Percentiles rank a stretch among this genome's conserved stretches.
Conservation (phyloP, 1,140 invertebrate genomes). For the Euschistus heros region DNA sequence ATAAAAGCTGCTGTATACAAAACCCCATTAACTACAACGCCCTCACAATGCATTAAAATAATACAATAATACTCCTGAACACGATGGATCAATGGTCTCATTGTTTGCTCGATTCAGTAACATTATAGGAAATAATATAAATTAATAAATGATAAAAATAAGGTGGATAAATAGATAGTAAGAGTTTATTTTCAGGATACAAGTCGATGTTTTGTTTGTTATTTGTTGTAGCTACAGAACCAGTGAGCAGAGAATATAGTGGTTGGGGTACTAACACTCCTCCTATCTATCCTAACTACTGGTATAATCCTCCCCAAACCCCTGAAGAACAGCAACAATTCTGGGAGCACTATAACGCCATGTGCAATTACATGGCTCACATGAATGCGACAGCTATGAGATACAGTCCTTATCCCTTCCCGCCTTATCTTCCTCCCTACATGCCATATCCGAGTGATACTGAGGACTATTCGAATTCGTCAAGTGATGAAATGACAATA, state of each 20-base stretch:
- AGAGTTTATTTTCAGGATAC: conserved; percentile 4
- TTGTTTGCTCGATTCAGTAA: too few relatives aligned
- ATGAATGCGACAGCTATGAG: conserved; percentile 30
- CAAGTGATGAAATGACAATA: conserved; percentile 37
- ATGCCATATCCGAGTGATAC: conserved; percentile 31
- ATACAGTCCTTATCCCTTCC: conserved; percentile 30
- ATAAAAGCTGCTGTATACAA: conserved; percentile 9
- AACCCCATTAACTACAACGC: neutral
- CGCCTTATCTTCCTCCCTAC: conserved; percentile 29
- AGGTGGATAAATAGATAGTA: too few relatives aligned
- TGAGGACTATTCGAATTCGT: conserved; percentile 36
- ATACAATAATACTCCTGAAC: neutral
- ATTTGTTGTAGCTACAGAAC: conserved; percentile 29
- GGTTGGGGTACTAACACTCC: conserved; percentile 27
- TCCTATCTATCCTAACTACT: conserved; percentile 28
- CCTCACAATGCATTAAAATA: conserved; percentile 3
- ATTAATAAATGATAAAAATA: too few relatives aligned
- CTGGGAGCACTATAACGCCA: conserved; percentile 32
- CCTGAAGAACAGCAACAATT: conserved; percentile 30
- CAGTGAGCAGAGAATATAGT: conserved; percentile 30
- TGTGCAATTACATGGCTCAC: conserved; percentile 34
- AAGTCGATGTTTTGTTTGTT: conserved; percentile 17
- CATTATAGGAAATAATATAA: too few relatives aligned
- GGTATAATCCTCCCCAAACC: conserved; percentile 31
- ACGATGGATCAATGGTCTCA: neutral